phyloP scores from a whole-genome alignment of 2,888 invertebrate species.

The Rhabditoides inermis region DNA sequence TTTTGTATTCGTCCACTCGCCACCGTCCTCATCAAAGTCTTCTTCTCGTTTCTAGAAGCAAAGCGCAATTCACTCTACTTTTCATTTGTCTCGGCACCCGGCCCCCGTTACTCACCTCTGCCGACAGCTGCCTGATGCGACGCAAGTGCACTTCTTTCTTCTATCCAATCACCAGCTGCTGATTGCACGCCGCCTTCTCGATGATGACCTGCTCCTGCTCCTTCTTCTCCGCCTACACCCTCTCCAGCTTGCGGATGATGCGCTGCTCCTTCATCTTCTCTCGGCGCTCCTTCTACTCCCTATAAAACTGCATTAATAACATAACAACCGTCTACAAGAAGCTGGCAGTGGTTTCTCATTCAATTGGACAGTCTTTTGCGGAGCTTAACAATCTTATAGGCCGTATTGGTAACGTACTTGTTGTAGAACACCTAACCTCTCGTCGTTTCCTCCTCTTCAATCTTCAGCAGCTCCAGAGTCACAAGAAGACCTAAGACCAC shows the following conservation, averaged over 20 bases:
- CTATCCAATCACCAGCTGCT: slow-evolving; percentile 38
- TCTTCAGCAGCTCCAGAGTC: slow-evolving; percentile 73
- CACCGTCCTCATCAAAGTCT: background rate
- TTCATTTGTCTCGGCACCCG: no score
- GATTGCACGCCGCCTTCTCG: slow-evolving; percentile 30
- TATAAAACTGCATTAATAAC: slow-evolving; percentile 3
- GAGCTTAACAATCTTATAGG: slow-evolving; percentile 28
- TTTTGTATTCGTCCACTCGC: slow-evolving; percentile 7
- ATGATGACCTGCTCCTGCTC: slow-evolving; percentile 25
- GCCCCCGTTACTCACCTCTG: slow-evolving; percentile 17
- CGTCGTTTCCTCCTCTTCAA: slow-evolving; percentile 80
- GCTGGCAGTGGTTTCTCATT: slow-evolving; percentile 13
- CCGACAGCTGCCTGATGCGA: slow-evolving; percentile 29
- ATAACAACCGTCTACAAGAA: background rate
- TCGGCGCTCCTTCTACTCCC: slow-evolving; percentile 26
- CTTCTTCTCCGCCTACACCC: slow-evolving; percentile 25
- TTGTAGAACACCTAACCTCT: slow-evolving; percentile 69
- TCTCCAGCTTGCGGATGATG: slow-evolving; percentile 34
- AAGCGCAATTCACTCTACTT: background rate
- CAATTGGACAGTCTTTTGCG: slow-evolving; percentile 17
- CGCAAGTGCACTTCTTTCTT: slow-evolving; percentile 33
- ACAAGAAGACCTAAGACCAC: slow-evolving; percentile 87
- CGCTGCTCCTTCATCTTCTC: slow-evolving; percentile 40
- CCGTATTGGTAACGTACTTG: slow-evolving; percentile 38
- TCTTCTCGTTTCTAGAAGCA: no score